These are phyloP conservation scores for Cyrtonyx montezumae DNA, from an alignment of 2,113 vertebrate genomes.

Conservation along the genomic window DNA sequence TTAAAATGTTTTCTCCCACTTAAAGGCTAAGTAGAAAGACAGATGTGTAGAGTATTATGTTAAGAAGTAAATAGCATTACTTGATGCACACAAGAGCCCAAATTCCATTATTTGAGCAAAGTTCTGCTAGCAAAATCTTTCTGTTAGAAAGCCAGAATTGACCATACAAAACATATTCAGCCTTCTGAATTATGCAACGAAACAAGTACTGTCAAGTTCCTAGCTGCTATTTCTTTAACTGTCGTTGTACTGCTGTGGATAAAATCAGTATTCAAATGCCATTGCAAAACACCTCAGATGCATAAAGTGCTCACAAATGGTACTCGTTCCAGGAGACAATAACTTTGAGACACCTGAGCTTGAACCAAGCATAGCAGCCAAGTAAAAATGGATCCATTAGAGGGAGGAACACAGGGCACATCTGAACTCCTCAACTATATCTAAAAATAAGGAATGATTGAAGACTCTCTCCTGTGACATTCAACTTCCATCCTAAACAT, in stretches of 20 bases:
- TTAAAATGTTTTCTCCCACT: conserved; percentile 20
- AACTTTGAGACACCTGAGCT: not conserved
- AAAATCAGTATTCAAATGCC: not conserved
- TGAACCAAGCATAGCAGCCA: not conserved
- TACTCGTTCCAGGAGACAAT: not conserved
- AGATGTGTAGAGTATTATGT: not conserved
- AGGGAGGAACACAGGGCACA: not conserved
- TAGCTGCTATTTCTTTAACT: not conserved
- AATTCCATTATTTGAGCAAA: not conserved
- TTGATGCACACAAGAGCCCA: not conserved
- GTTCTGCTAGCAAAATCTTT: not conserved
- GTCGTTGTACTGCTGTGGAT: not conserved
- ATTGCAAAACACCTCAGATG: not conserved
- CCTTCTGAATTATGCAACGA: not conserved
- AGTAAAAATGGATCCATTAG: not conserved
- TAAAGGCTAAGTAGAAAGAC: not conserved
- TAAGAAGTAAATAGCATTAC: not conserved
- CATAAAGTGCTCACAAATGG: not conserved
- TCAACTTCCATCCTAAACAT: not conserved
- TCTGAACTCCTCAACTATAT: not conserved
- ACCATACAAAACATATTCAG: not conserved
- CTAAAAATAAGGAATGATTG: not conserved
- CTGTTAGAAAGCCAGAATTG: not conserved
- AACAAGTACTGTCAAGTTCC: not conserved
- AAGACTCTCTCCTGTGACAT: not conserved